Conservation (phyloP, 2,113 vertebrate species). For the Pyrgilauda ruficollis region DNA sequence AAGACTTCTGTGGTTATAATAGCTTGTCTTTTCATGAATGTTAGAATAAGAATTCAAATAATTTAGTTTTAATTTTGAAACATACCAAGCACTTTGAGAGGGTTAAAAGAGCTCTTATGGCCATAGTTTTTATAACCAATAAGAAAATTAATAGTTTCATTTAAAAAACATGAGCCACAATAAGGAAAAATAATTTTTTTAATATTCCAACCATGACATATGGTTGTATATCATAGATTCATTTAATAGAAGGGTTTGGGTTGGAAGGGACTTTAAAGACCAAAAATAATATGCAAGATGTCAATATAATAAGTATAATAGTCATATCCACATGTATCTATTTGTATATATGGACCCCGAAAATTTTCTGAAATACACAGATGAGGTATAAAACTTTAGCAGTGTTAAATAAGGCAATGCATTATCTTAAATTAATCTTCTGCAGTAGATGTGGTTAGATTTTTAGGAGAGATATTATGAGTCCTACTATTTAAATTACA, state of each 20-base stretch:
- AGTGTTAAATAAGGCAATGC: neutral
- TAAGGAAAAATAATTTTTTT: neutral
- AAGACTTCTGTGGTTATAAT: neutral
- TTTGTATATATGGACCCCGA: neutral
- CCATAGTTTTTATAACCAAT: neutral
- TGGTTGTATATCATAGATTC: neutral
- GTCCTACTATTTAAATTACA: neutral
- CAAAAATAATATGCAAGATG: neutral
- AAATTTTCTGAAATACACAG: neutral
- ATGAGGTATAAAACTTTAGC: accelerated
- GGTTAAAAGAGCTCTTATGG: neutral
- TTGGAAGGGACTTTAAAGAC: neutral
- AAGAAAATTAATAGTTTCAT: neutral
- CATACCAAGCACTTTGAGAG: neutral
- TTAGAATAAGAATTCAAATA: neutral
- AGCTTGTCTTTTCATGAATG: neutral
- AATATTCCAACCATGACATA: neutral
- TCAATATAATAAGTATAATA: neutral
- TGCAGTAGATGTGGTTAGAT: neutral
- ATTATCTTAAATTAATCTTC: neutral
- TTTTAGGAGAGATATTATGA: neutral
- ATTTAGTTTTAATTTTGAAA: neutral
- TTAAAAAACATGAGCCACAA: neutral
- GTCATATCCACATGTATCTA: neutral
- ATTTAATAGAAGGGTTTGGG: neutral